Percentiles rank a stretch among this genome's conserved stretches.
Evolutionary conservation across 2,797 vertebrate genomes (phyloP).

Genomic region (Prionace glauca): DNA sequence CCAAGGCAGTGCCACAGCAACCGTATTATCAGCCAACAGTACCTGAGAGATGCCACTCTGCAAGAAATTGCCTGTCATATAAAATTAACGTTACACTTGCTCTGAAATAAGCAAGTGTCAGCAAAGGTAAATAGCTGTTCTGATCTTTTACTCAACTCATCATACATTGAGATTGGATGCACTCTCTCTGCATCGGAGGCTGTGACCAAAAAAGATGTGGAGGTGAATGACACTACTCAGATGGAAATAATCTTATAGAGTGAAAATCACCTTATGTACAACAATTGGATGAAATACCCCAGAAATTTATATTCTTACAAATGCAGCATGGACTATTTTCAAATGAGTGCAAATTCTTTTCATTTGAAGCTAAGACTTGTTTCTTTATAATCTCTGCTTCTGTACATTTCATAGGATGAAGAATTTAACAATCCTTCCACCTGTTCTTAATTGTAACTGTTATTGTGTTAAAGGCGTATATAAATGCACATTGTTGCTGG

Average conservation of each 20-base stretch:
- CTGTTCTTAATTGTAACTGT: background rate
- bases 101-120: constrained; percentile 3
- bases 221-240: background rate
- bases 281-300: background rate
- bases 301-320: background rate
- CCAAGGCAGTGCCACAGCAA: background rate
- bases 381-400: background rate
- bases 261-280: background rate
- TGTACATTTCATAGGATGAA: background rate
- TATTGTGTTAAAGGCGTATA: background rate
- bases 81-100: constrained; percentile 22
- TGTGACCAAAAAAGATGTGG: background rate
- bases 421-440: background rate
- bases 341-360: background rate
- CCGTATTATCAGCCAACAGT: constrained; percentile 18
- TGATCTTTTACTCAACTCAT: background rate
- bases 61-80: constrained; percentile 22
- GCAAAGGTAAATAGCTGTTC: background rate
- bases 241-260: background rate
- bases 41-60: constrained; percentile 14
- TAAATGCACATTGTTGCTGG: background rate
- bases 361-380: background rate
- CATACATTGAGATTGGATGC: background rate
- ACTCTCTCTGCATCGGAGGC: background rate
- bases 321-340: background rate